Evolutionary conservation across 2,113 vertebrate genomes (phyloP).

Genomic region (Microtus richardsoni): DNA sequence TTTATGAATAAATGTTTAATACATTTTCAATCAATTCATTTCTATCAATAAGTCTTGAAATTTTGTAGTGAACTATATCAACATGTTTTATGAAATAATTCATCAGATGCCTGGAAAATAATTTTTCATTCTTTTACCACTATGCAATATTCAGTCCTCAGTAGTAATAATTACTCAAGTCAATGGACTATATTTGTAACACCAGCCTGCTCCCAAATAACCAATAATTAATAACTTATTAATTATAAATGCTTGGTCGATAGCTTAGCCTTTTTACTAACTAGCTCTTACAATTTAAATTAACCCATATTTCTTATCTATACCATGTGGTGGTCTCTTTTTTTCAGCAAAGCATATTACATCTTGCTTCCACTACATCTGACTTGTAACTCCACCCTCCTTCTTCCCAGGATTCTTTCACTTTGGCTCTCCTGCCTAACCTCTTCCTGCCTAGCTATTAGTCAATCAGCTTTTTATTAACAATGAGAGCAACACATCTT

Average conservation of each 20-base stretch:
- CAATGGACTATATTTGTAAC: not conserved
- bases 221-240: not conserved
- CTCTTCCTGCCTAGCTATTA: not conserved
- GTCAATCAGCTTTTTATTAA: not conserved
- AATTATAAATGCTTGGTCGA: not conserved
- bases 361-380: not conserved
- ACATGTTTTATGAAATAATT: constrained; percentile 14
- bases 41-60: constrained; percentile 7
- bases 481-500: not conserved
- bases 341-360: not conserved
- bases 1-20: constrained; percentile 42
- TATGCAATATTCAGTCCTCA: not conserved
- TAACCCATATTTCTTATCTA: not conserved
- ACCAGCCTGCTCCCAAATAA: not conserved
- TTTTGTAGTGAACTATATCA: constrained; percentile 29
- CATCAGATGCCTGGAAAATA: not conserved
- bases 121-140: constrained; percentile 46
- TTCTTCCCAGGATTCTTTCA: not conserved
- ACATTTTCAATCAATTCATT: constrained; percentile 24
- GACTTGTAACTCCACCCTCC: not conserved
- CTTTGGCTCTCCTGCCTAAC: not conserved
- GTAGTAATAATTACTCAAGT: constrained; percentile 9
- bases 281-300: not conserved
- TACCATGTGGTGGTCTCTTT: not conserved
- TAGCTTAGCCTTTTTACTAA: not conserved